phyloP scores from a whole-genome alignment of 2,113 vertebrate genomes.

The Hymenochirus boettgeri region DNA sequence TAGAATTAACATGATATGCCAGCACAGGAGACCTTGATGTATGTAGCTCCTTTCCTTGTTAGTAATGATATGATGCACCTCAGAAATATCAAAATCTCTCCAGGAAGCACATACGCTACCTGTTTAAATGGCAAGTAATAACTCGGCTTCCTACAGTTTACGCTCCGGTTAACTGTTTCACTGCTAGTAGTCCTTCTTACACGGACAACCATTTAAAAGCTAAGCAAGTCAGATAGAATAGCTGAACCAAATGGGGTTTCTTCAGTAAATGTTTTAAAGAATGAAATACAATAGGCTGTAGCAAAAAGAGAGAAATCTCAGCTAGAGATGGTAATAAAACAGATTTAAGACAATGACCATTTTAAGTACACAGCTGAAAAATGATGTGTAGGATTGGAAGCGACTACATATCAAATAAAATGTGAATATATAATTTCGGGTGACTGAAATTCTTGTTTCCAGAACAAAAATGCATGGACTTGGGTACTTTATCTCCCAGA shows the following conservation, averaged over 20 bases:
- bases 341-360: neutral
- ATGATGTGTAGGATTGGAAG: neutral
- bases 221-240: neutral
- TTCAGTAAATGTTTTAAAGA: neutral
- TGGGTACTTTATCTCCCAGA: too few relatives aligned
- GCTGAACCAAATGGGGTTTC: neutral
- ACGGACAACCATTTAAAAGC: neutral
- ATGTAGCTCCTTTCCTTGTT: constrained; percentile 47
- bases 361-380: neutral
- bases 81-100: constrained; percentile 51
- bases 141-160: constrained; percentile 20
- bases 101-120: constrained; percentile 35
- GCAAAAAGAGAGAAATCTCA: neutral
- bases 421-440: too few relatives aligned
- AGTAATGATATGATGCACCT: constrained; percentile 41
- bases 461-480: too few relatives aligned
- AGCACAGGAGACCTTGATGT: constrained; percentile 48
- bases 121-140: constrained; percentile 41
- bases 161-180: constrained; percentile 23
- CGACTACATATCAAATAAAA: too few relatives aligned
- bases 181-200: neutral
- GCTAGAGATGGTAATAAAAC: neutral
- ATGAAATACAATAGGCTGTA: neutral
- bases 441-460: too few relatives aligned
- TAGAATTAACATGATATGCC: constrained; percentile 54